Conservation (phyloP, 2,113 vertebrate genomes). For the Poecilia latipinna region DNA sequence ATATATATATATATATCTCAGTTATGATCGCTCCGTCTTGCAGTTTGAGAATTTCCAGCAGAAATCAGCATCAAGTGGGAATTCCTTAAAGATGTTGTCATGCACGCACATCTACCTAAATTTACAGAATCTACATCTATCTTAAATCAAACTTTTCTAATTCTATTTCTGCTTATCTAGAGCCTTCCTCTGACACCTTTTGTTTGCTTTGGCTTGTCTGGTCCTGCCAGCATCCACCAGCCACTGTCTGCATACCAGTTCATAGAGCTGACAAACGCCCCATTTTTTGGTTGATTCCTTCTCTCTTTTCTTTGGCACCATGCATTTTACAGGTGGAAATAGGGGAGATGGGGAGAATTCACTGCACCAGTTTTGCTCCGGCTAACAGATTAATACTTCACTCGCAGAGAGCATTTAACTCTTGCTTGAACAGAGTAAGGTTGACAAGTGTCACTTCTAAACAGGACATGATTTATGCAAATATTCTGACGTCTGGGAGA, state of each 20-base stretch:
- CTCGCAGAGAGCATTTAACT: conserved; percentile 28
- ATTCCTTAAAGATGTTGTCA: conserved; percentile 49
- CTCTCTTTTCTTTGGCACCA: conserved; percentile 59
- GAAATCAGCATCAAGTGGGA: conserved; percentile 6
- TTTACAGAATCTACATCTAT: conserved; percentile 17
- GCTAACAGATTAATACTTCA: conserved; percentile 26
- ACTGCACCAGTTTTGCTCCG: conserved; percentile 36
- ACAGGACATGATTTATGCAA: conserved; percentile 7
- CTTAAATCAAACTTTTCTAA: conserved; percentile 53
- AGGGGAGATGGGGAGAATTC: conserved; percentile 39
- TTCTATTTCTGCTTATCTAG: conserved; percentile 50
- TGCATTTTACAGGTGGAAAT: conserved; percentile 61
- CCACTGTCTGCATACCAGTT: conserved; percentile 69
- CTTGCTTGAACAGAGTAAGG: conserved; percentile 25
- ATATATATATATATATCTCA: no score
- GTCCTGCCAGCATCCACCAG: conserved; percentile 63
- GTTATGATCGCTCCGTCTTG: conserved; percentile 18
- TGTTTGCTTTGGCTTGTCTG: conserved; percentile 66
- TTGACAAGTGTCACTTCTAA: conserved; percentile 26
- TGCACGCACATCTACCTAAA: conserved; percentile 21
- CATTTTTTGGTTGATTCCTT: conserved; percentile 35
- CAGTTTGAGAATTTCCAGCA: conserved; percentile 26
- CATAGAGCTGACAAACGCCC: conserved; percentile 64
- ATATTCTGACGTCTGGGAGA: conserved; percentile 1
- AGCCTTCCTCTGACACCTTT: conserved; percentile 60